A percentile compares a stretch with the other conserved stretches of the same genome.
These are phyloP conservation scores for Chlorops oryzae DNA, from an alignment of 1,140 invertebrate genomes.

Conservation along the genomic window DNA sequence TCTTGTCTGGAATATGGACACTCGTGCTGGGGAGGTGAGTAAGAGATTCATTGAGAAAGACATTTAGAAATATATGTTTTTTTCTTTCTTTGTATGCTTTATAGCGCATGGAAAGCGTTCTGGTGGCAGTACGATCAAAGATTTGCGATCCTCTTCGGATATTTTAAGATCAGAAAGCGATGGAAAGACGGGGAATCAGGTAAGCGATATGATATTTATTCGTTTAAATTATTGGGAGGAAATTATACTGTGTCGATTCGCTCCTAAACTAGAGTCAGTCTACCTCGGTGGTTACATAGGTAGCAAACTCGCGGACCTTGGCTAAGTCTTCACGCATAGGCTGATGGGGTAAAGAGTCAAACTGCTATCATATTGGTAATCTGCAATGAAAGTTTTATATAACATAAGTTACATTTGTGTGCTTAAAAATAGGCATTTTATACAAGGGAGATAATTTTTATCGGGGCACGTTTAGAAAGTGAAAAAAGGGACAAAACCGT, in stretches of 20 bases:
- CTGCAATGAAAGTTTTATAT: too few species aligned
- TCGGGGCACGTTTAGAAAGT: too few species aligned
- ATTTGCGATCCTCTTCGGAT: background rate
- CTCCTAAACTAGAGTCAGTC: background rate
- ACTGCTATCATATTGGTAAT: too few species aligned
- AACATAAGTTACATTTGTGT: too few species aligned
- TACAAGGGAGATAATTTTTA: too few species aligned
- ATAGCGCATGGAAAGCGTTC: slow-evolving; percentile 42
- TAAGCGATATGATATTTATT: background rate
- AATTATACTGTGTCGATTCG: background rate
- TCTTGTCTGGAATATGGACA: slow-evolving; percentile 46
- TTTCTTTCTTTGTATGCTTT: slow-evolving; percentile 1
- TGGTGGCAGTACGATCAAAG: too few species aligned
- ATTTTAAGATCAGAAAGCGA: background rate
- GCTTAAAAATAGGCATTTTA: too few species aligned
- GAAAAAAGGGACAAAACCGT: too few species aligned
- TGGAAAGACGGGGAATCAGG: background rate
- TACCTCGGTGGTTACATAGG: background rate
- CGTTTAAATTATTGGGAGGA: background rate
- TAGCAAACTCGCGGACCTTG: background rate
- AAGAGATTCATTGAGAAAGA: background rate
- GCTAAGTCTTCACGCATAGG: too few species aligned
- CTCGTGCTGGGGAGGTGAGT: slow-evolving; percentile 45
- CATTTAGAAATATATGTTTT: slow-evolving; percentile 1
- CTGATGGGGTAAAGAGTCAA: background rate